These are phyloP conservation scores for Parapsyche elsis DNA, from an alignment of 1,140 invertebrate species.

Conservation along the genomic window DNA sequence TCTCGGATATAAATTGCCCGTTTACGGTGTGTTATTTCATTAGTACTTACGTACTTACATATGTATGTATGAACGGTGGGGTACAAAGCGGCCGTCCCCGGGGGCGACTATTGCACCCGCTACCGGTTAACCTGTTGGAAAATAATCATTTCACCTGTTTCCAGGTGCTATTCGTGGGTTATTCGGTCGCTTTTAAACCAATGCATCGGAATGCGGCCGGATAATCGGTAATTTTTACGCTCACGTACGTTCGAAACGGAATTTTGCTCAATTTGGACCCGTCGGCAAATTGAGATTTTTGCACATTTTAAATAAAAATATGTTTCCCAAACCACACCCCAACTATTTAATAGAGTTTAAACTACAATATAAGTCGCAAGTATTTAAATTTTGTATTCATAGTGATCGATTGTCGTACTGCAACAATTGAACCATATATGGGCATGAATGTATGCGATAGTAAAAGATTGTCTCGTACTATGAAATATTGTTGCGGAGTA, in stretches of 20 bases:
- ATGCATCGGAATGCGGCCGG: background rate
- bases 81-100: conserved; percentile 34
- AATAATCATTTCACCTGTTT: conserved; percentile 34
- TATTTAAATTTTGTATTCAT: no score
- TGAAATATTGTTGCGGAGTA: no score
- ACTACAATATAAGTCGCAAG: no score
- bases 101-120: conserved; percentile 24
- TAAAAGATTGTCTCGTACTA: no score
- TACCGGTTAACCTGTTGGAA: conserved; percentile 40
- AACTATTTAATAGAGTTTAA: no score
- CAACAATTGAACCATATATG: no score
- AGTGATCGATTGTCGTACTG: no score
- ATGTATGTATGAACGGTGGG: no score
- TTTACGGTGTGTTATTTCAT: conserved; percentile 29
- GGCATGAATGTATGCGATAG: no score
- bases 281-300: background rate
- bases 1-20: background rate
- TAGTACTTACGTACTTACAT: background rate
- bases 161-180: conserved; percentile 26
- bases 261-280: background rate
- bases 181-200: background rate
- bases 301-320: background rate
- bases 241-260: background rate
- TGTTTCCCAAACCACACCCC: background rate
- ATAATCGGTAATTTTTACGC: conserved; percentile 1